Conservation (phyloP, 1,140 invertebrate genomes). For the Philaenus spumarius region DNA sequence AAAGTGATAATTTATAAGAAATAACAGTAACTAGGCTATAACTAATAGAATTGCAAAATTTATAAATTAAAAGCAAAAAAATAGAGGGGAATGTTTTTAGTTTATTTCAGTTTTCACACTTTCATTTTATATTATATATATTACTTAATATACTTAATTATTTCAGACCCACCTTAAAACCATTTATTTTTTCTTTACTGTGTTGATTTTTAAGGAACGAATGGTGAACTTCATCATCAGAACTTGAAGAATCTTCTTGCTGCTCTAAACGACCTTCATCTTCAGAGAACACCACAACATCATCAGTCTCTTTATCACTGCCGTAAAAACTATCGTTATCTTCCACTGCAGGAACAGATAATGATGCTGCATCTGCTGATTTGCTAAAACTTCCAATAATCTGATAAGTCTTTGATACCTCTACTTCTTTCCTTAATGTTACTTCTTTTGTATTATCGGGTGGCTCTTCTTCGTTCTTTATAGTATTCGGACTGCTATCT, state of each 20-base stretch:
- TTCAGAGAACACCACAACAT: constrained; percentile 63
- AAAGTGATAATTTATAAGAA: too few relatives aligned
- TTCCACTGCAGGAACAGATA: constrained; percentile 34
- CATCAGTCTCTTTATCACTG: constrained; percentile 56
- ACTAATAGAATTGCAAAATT: too few relatives aligned
- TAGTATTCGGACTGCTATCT: constrained; percentile 33
- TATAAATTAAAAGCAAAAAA: too few relatives aligned
- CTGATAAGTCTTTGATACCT: constrained; percentile 34
- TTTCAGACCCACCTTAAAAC: too few relatives aligned
- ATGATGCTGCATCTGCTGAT: constrained; percentile 29
- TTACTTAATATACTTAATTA: too few relatives aligned
- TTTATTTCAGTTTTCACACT: too few relatives aligned
- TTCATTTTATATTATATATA: too few relatives aligned
- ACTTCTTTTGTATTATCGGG: constrained; percentile 28
- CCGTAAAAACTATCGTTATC: constrained; percentile 55
- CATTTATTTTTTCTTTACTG: too few relatives aligned
- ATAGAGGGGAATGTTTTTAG: too few relatives aligned
- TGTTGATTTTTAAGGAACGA: too few relatives aligned
- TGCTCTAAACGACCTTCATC: constrained; percentile 45
- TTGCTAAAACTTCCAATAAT: constrained; percentile 30
- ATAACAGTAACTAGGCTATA: too few relatives aligned
- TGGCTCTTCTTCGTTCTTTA: background rate
- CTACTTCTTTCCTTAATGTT: constrained; percentile 30
- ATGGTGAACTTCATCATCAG: constrained; percentile 35
- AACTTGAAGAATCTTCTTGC: constrained; percentile 38